Percentiles rank a stretch among this genome's conserved stretches.
These are phyloP conservation scores for Malacosoma neustria DNA, from an alignment of 2,888 invertebrate species.

Conservation along the genomic window DNA sequence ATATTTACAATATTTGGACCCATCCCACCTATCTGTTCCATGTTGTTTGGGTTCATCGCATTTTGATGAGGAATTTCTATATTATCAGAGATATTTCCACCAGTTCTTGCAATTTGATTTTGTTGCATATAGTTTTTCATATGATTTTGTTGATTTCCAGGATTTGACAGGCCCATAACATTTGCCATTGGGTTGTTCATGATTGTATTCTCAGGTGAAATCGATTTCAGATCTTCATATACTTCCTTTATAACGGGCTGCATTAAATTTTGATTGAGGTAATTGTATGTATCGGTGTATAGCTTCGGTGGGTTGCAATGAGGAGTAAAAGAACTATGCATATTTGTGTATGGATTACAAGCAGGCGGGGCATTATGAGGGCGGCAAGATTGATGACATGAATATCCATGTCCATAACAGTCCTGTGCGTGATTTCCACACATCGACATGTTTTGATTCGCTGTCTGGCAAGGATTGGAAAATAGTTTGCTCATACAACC, in stretches of 20 bases:
- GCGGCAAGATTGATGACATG: no score
- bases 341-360: slow-evolving; percentile 26
- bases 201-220: slow-evolving; percentile 46
- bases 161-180: slow-evolving; percentile 31
- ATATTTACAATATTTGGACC: slow-evolving; percentile 49
- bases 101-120: background rate
- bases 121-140: background rate
- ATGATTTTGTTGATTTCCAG: slow-evolving; percentile 4
- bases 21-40: slow-evolving; percentile 31
- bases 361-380: slow-evolving; percentile 22
- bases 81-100: background rate
- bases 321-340: slow-evolving; percentile 29
- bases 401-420: slow-evolving; percentile 26
- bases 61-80: background rate
- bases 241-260: slow-evolving; percentile 58
- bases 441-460: slow-evolving; percentile 19
- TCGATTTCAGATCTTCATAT: slow-evolving; percentile 47
- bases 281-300: slow-evolving; percentile 51
- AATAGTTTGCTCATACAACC: slow-evolving; percentile 66
- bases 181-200: slow-evolving; percentile 39
- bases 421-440: slow-evolving; percentile 30
- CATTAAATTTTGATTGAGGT: slow-evolving; percentile 52
- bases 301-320: slow-evolving; percentile 44
- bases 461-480: slow-evolving; percentile 24
- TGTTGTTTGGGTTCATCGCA: background rate